Percentiles rank a stretch among this genome's conserved stretches.
Evolutionary conservation across 1,140 invertebrate genomes (phyloP).

Genomic region (Leptoteleia sp.): DNA sequence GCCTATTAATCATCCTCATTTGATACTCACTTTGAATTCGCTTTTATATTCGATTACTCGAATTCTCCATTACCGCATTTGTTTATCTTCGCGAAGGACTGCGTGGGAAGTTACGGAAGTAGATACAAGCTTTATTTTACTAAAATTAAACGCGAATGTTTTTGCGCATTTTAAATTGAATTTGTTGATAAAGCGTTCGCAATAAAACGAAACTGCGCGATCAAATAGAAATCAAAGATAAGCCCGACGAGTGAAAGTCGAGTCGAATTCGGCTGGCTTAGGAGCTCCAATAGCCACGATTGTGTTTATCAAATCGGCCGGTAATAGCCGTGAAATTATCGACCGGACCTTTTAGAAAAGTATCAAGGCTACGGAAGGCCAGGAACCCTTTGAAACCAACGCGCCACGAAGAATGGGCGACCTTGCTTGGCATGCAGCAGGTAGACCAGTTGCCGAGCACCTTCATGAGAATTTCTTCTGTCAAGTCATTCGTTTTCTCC

Average conservation of each 20-base stretch:
- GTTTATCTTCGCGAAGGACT: not conserved
- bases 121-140: not conserved
- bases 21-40: no score
- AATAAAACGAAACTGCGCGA: conserved; percentile 24
- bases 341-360: conserved; percentile 25
- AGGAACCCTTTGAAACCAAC: conserved; percentile 49
- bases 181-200: conserved; percentile 17
- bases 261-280: conserved; percentile 23
- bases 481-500: conserved; percentile 56
- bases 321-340: conserved; percentile 46
- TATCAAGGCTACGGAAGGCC: conserved; percentile 39
- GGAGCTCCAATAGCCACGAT: conserved; percentile 10
- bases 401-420: conserved; percentile 59
- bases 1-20: no score
- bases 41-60: no score
- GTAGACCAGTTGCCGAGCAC: conserved; percentile 58
- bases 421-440: conserved; percentile 70
- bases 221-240: conserved; percentile 31
- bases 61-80: no score
- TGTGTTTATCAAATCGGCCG: conserved; percentile 30
- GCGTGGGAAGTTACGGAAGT: not conserved
- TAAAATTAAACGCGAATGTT: not conserved
- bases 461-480: conserved; percentile 47
- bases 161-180: conserved; percentile 8
- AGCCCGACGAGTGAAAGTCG: conserved; percentile 32